A percentile compares a stretch with the other conserved stretches of the same genome.
Conservation (phyloP, 2,113 vertebrate species). For the Anseranas semipalmata region DNA sequence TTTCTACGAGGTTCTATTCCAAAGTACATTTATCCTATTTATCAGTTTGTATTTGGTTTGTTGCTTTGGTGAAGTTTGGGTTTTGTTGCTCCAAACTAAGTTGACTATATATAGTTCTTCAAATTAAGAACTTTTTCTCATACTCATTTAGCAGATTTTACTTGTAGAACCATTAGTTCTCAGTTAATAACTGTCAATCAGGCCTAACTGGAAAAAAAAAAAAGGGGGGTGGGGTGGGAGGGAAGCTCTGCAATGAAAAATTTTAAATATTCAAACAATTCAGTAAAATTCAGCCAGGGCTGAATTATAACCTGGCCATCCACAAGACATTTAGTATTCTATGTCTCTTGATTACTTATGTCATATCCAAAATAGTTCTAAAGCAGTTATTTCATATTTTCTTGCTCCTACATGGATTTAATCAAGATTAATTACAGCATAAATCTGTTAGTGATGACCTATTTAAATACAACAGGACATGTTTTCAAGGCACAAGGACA, state of each 20-base stretch:
- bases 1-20: neutral
- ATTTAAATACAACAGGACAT: slow-evolving; percentile 22
- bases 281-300: neutral
- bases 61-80: neutral
- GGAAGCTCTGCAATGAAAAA: neutral
- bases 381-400: neutral
- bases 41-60: neutral
- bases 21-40: neutral
- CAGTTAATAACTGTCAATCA: neutral
- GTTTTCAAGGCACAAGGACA: slow-evolving; percentile 1
- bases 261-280: neutral
- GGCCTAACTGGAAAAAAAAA: neutral
- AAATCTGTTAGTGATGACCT: slow-evolving; percentile 3
- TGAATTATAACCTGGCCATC: neutral
- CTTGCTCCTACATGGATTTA: neutral
- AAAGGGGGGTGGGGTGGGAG: too few species aligned
- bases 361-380: neutral
- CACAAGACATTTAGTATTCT: neutral
- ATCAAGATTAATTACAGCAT: slow-evolving; percentile 11
- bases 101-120: neutral
- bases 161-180: neutral
- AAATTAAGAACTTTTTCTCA: neutral
- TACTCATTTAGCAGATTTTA: neutral
- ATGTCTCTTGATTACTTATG: neutral
- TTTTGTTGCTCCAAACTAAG: neutral